Evolutionary conservation across 2,888 invertebrate species (phyloP).

Genomic region (Drosophila recens): DNA sequence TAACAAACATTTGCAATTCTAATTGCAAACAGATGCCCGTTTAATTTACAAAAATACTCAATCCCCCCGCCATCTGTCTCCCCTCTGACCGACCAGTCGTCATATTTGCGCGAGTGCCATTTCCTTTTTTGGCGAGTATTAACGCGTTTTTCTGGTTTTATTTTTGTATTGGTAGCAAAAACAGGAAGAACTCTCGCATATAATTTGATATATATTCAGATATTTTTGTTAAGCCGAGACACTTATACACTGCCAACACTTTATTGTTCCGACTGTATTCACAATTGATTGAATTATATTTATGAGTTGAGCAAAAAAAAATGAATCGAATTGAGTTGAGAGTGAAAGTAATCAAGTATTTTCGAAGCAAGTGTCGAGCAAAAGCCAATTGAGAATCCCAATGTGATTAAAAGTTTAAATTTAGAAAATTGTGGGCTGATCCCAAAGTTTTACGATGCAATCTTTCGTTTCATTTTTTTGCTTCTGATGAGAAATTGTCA

Average conservation of each 20-base stretch:
- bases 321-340: neutral
- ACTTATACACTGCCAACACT: conserved; percentile 9
- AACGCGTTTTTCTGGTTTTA: conserved; percentile 73
- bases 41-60: conserved; percentile 54
- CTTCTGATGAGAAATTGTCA: conserved; percentile 50
- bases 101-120: conserved; percentile 39
- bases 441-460: conserved; percentile 64
- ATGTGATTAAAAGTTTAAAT: conserved; percentile 41
- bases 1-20: conserved; percentile 72
- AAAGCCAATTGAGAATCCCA: neutral
- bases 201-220: conserved; percentile 8
- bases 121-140: conserved; percentile 49
- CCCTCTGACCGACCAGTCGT: conserved; percentile 9
- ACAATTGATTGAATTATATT: conserved; percentile 1
- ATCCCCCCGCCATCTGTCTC: too few species aligned
- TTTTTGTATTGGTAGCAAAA: conserved; percentile 57
- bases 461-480: conserved; percentile 44
- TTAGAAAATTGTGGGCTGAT: conserved; percentile 31
- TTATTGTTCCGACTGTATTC: neutral
- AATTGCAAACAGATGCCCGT: conserved; percentile 61
- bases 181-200: conserved; percentile 55
- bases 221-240: conserved; percentile 10
- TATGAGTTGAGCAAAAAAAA: neutral
- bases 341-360: conserved; percentile 6
- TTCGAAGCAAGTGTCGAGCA: neutral